These are phyloP conservation scores for Hyperoplus lanceolatus DNA, from an alignment of 2,797 vertebrate species.

Conservation along the genomic window DNA sequence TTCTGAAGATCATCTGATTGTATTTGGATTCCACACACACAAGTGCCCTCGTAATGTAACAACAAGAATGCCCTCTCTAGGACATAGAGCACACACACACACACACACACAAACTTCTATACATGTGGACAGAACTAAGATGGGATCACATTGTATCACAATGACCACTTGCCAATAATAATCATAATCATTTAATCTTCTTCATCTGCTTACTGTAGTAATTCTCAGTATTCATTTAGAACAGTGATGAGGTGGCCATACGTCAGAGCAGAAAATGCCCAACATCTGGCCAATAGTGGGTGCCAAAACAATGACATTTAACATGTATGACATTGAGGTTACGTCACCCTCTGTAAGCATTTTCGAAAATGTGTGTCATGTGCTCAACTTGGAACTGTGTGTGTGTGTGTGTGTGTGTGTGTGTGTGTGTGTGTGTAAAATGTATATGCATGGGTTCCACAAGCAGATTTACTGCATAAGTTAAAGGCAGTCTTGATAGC, in stretches of 20 bases:
- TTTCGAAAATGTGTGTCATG: background rate
- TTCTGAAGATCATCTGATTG: too few species aligned
- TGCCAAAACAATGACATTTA: background rate
- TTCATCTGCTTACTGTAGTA: background rate
- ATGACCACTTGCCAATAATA: too few species aligned
- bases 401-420: too few species aligned
- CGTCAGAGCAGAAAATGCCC: slow-evolving; percentile 26
- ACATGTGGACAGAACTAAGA: too few species aligned
- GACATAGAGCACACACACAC: too few species aligned
- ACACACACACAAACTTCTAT: too few species aligned
- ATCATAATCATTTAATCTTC: too few species aligned
- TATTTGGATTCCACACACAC: too few species aligned
- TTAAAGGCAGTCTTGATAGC: slow-evolving; percentile 25
- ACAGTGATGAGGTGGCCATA: slow-evolving; percentile 1
- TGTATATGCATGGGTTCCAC: background rate
- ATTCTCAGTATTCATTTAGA: slow-evolving; percentile 27
- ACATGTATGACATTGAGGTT: background rate
- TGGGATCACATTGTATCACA: too few species aligned
- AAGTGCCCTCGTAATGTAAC: too few species aligned
- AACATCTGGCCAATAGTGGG: background rate
- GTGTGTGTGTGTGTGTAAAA: background rate
- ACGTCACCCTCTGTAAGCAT: background rate
- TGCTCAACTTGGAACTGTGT: background rate
- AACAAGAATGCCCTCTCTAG: too few species aligned
- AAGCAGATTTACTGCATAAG: slow-evolving; percentile 28